Conservation (phyloP, 2,797 vertebrate genomes). For the Enteromius afrohamiltoni region DNA sequence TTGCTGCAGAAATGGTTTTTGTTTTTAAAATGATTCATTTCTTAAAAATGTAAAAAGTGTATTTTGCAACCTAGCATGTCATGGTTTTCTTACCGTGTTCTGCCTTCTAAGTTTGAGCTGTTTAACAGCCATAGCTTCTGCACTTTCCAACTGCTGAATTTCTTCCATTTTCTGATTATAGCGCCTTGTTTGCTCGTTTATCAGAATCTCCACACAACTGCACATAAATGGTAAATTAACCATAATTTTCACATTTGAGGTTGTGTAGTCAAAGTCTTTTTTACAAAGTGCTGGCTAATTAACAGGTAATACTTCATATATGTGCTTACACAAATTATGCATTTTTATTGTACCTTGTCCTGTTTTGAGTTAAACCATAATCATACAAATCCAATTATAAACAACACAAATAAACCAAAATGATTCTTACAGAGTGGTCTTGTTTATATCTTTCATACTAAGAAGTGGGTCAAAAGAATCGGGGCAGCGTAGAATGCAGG, state of each 20-base stretch:
- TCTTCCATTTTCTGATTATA: constrained; percentile 95
- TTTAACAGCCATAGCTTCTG: constrained; percentile 86
- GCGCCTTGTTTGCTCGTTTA: constrained; percentile 89
- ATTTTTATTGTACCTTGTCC: background rate
- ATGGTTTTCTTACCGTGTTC: constrained; percentile 76
- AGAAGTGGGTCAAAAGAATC: constrained; percentile 87
- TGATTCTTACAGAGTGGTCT: constrained; percentile 88
- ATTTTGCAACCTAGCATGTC: background rate
- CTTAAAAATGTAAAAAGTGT: background rate
- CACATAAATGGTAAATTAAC: constrained; percentile 25
- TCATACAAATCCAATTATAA: background rate
- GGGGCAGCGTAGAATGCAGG: constrained; percentile 90
- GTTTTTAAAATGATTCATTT: background rate
- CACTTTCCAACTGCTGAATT: constrained; percentile 90
- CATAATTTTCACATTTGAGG: background rate
- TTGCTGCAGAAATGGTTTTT: background rate
- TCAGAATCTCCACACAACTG: constrained; percentile 95
- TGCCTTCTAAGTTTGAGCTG: constrained; percentile 86
- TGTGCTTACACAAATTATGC: background rate
- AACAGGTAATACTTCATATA: background rate
- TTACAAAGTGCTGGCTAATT: background rate
- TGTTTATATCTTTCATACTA: constrained; percentile 93
- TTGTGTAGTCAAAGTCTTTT: background rate
- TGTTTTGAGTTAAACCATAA: background rate
- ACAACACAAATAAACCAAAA: background rate